Base-by-base conservation (phyloP, 2,113 vertebrate genomes). In the Tragulus kanchil region DNA sequence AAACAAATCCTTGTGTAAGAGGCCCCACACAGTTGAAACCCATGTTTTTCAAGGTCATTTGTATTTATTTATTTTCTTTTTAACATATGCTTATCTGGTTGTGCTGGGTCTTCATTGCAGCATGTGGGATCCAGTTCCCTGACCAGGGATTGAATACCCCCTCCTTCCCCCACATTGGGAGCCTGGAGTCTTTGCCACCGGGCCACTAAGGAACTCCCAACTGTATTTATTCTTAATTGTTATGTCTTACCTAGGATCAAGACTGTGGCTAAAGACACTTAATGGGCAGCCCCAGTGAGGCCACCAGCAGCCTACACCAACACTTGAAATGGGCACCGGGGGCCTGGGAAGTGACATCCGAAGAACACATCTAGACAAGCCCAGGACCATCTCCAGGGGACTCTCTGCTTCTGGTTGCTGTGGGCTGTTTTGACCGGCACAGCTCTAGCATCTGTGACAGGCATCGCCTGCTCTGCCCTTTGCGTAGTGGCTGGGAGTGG, bases 191-290 rank as follows among this genome's bases (percentile, higher is more conserved):
- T 73, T 45, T 1, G 36, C 36, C 36, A 45, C 11, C 25, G 69
- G 21, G 13, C 21, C 36, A 45, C 10, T 73, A 45, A 73, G 69
- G 21, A 73, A 73, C 19, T 73, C 11, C 36, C 21, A 73, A 13
- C 26, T 78, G 48, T 52, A 58, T 86, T 75, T 59, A 75, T 83
- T 88, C 62, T 73, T 84, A 69, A 93, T 89, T 77, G 81, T 77
- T 82, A 62, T 65, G 31, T 93, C 64, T 96, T 95, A 85, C 89
- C 52, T 83, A 19, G 64, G 71, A 89, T 91, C 54, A 65, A 85
- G 42, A 67, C 14, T 83, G 17, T 81, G 13, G 50, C 26, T 85
- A 90, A 77, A 42, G 71, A 52, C 62, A 10, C 50, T 77, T 93
- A 79, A 12, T 4, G 69, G 67, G 36, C 14, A 1, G 73, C 3